These are phyloP conservation scores for Thunnus albacares DNA, from an alignment of 2,797 vertebrate genomes.

Conservation along the genomic window DNA sequence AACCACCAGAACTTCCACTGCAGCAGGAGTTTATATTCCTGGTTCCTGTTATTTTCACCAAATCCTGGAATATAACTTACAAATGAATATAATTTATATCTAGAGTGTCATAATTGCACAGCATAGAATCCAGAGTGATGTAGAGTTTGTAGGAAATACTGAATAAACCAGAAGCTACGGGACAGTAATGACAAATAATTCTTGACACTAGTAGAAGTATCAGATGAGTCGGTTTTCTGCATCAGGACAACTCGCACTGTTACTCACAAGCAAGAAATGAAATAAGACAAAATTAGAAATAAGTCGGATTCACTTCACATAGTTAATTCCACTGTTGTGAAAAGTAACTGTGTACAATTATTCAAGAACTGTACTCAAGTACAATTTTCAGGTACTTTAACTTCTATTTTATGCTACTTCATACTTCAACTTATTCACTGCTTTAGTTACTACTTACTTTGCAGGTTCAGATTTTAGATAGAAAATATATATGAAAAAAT, in stretches of 20 bases:
- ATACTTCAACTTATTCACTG: neutral
- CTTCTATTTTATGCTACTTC: neutral
- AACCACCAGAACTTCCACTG: slow-evolving; percentile 59
- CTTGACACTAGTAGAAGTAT: neutral
- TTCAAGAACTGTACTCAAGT: neutral
- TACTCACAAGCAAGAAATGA: neutral
- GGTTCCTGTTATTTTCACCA: slow-evolving; percentile 39
- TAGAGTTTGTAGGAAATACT: slow-evolving; percentile 43
- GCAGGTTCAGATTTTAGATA: neutral
- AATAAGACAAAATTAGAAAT: neutral
- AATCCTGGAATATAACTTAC: slow-evolving; percentile 15
- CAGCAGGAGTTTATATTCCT: slow-evolving; percentile 22
- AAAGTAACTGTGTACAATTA: neutral
- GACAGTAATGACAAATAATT: neutral
- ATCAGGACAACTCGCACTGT: neutral
- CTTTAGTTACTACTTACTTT: neutral
- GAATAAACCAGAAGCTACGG: slow-evolving; percentile 35
- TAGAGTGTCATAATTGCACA: slow-evolving; percentile 18
- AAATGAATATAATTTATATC: slow-evolving; percentile 7
- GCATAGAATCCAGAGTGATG: slow-evolving; percentile 11
- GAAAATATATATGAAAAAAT: neutral
- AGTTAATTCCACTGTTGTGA: neutral
- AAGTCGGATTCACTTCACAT: neutral
- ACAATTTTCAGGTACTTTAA: neutral
- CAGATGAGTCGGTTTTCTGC: neutral